Base-by-base conservation (phyloP, 2,113 vertebrate species). In the Pluvianellus socialis region DNA sequence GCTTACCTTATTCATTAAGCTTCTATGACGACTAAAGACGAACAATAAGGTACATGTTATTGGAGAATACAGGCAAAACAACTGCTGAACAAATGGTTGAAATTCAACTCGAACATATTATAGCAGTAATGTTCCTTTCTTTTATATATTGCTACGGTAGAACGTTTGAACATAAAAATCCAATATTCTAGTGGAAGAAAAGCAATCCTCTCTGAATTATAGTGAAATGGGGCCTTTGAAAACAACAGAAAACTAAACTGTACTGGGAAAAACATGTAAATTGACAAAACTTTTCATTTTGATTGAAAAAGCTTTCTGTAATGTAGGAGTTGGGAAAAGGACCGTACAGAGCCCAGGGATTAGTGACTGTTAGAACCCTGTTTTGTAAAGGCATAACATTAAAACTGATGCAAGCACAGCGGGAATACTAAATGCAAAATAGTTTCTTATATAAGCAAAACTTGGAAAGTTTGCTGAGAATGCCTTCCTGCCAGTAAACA, bases 81-180 rank as follows among this genome's bases (percentile, higher is more conserved):
- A 55, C 55, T 83, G 40, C 86, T 88, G 68, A 94, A 66, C 83
- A 88, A 91, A 77, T 85, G 65, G 52, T 33, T 79, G 80, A 85
- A 75, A 47, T 87, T 92, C 7, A 21, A 1, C 52, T 20, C 14
- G 47, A 87, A 81, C 18, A 32, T 38, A 33, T 79, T 87, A 63
- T 1, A 92, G 40, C 65, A 61, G 35, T 61, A 59, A 84, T 56
- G 7, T 74, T 82, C 83, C 12, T 88, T 88, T 87, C 27, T 86
- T 82, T 61, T 88, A 6, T 58, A 91, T 91, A 82, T 58, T 87
- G 52, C 38, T 81, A 3, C 70, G 38, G 28, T 81, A 75, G 70
- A 91, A 92, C 11, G 86, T 80, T 75, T 73, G 70, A 91, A 63
- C 38, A 32, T 89, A 92, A 92, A 96, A 92, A 74, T 77, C 52